Percentiles rank a stretch among this genome's conserved stretches.
These are phyloP conservation scores for Sogatella furcifera DNA, from an alignment of 1,140 invertebrate genomes.

Conservation along the genomic window DNA sequence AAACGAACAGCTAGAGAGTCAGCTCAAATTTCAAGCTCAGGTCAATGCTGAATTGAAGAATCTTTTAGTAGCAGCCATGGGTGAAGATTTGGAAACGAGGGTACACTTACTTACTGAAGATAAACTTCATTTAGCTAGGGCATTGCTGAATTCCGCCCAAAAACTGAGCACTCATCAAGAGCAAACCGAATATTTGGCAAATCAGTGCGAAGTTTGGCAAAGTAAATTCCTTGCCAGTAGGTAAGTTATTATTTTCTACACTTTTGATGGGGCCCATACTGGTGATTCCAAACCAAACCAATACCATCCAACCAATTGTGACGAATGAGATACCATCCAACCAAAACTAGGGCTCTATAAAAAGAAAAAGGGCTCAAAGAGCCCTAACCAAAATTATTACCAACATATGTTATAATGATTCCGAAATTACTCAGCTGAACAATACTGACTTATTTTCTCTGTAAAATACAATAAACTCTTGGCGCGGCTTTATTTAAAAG, in stretches of 20 bases:
- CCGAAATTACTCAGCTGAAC: no score
- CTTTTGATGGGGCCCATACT: not conserved
- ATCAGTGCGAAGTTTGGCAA: constrained; percentile 90
- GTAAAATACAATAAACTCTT: no score
- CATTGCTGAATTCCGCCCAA: constrained; percentile 72
- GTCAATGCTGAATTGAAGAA: constrained; percentile 89
- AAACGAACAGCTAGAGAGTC: constrained; percentile 51
- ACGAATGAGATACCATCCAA: no score
- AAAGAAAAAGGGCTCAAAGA: no score
- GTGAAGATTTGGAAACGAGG: constrained; percentile 80
- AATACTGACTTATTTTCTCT: no score
- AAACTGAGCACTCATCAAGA: constrained; percentile 78
- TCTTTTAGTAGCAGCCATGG: constrained; percentile 83
- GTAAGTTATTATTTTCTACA: constrained; percentile 31
- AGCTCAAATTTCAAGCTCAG: constrained; percentile 61
- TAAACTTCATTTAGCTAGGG: constrained; percentile 74
- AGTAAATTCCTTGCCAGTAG: constrained; percentile 91
- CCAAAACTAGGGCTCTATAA: no score
- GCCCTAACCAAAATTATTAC: no score
- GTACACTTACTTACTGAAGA: constrained; percentile 85
- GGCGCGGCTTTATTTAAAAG: no score
- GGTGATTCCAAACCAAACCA: no score
- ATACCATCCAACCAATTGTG: no score
- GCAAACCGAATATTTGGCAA: constrained; percentile 82
- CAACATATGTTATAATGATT: no score